phyloP scores from a whole-genome alignment of 1,140 invertebrate species.

The Brachionus koreanus region DNA sequence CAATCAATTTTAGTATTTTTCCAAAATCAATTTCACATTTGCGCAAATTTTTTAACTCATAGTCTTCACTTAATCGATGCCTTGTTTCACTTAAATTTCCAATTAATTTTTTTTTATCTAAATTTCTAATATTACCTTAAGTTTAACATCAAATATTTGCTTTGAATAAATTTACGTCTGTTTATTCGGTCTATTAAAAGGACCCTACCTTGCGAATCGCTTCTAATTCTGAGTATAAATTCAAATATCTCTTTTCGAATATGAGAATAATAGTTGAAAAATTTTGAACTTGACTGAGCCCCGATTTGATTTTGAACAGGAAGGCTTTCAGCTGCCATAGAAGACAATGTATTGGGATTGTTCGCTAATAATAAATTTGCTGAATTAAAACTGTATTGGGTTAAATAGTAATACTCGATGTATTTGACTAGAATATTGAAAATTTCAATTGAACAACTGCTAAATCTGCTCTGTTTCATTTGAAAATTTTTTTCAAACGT shows the following conservation, averaged over 20 bases:
- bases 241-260: slow-evolving; percentile 35
- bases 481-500: slow-evolving; percentile 25
- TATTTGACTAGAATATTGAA: slow-evolving; percentile 31
- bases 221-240: slow-evolving; percentile 33
- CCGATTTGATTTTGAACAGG: not conserved
- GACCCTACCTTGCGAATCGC: not conserved
- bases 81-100: not conserved
- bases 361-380: not conserved
- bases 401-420: slow-evolving; percentile 28
- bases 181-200: not conserved
- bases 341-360: not conserved
- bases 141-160: not conserved
- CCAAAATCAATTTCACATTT: slow-evolving; percentile 35
- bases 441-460: not conserved
- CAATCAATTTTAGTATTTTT: slow-evolving; percentile 16
- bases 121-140: not conserved
- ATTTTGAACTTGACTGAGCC: not conserved
- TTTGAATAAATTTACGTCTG: not conserved
- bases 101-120: not conserved
- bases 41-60: not conserved
- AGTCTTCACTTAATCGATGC: not conserved
- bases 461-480: not conserved
- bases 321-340: not conserved
- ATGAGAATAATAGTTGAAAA: slow-evolving; percentile 5
- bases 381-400: slow-evolving; percentile 6